Percentiles rank a stretch among this genome's conserved stretches.
These are phyloP conservation scores for Tenthredo scrophulariae DNA, from an alignment of 2,888 invertebrate genomes.

Conservation along the genomic window DNA sequence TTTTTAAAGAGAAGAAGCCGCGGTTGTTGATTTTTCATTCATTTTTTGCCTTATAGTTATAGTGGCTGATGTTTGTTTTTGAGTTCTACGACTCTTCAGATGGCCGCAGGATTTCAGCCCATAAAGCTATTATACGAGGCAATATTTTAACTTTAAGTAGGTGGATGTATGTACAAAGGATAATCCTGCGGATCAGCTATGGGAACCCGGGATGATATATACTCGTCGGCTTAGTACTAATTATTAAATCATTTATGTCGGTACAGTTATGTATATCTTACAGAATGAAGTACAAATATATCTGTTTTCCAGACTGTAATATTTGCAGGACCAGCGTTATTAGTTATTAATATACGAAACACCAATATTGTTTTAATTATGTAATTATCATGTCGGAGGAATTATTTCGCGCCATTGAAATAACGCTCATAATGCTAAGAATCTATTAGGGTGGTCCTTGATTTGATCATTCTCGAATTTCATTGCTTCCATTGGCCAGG, in stretches of 20 bases:
- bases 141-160: slow-evolving; percentile 1
- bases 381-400: not conserved
- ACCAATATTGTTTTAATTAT: not conserved
- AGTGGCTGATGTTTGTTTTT: not conserved
- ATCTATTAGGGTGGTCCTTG: not conserved
- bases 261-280: not conserved
- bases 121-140: not conserved
- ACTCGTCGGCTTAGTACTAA: not conserved
- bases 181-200: not conserved
- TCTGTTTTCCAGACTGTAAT: not conserved
- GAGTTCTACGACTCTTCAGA: not conserved
- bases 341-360: not conserved
- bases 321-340: not conserved
- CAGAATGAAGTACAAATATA: not conserved
- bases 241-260: not conserved
- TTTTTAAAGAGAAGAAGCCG: too few relatives aligned
- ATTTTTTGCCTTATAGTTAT: not conserved
- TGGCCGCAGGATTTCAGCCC: not conserved
- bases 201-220: not conserved
- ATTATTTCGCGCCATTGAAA: not conserved
- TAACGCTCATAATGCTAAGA: not conserved
- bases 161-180: not conserved
- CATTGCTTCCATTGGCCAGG: too few relatives aligned
- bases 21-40: not conserved
- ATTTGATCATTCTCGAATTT: too few relatives aligned